Evolutionary conservation across 2,797 vertebrate species (phyloP), one percentile per base, ranked within the genome.

Genomic region (Thunnus albacares): DNA sequence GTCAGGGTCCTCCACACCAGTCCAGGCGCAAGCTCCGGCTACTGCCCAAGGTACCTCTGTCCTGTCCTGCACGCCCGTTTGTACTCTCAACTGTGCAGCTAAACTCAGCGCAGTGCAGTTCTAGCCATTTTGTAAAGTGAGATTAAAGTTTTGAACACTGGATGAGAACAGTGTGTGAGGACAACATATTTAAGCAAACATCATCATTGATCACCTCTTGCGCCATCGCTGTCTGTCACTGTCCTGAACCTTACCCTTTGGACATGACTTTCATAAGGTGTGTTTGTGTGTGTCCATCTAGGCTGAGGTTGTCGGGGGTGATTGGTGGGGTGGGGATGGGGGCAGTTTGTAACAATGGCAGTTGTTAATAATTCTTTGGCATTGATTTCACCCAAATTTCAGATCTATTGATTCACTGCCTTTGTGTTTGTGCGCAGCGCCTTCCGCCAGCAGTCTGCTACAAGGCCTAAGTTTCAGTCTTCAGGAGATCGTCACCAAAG

Each of bases 401-500:
- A 56, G 18, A 24, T 49, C 61, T 10, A 65, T 28, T 80, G 14
- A 87, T 71, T 72, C 3, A 55, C 33, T 64, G 6, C 60, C 3
- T 69, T 66, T 88, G 58, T 88, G 26, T 87, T 71, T 91, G 45
- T 89, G 79, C 84, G 63, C 85, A 97, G 97, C 95, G 28, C 85
- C 97, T 28, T 98, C 97, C 77, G 98, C 98, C 90, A 98, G 97
- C 95, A 99, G 97, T 95, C 96, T 99, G 63, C 96, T 99, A 7
- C 98, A 99, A 86, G 98, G 98, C 47, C 95, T 99, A 91, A 99
- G 98, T 95, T 99, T 99, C 96, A 99, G 97, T 90, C 96, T 99
- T 70, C 98, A 99, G 94, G 98, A 99, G 90, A 98, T 99, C 2
- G 95, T 96, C 87, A 96, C 96, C 87, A 98, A 98, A 93, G 78